A percentile compares a stretch with the other conserved stretches of the same genome.
Evolutionary conservation across 2,888 invertebrate genomes (phyloP).

Genomic region (Pedicia rivosa): DNA sequence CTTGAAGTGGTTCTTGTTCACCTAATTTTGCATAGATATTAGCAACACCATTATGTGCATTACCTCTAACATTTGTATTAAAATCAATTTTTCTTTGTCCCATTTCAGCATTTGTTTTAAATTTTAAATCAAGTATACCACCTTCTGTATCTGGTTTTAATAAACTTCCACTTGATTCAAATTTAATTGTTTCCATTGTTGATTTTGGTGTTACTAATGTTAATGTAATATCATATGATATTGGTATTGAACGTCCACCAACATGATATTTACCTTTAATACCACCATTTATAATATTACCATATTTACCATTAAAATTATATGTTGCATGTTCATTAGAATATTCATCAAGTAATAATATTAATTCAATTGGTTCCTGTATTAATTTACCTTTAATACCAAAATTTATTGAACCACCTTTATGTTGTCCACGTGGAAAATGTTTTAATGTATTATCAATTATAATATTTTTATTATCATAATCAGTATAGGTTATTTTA

Average conservation of each 20-base stretch:
- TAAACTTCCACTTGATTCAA: constrained; percentile 26
- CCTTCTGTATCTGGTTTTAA: constrained; percentile 18
- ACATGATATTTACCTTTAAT: constrained; percentile 30
- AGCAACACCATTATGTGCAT: constrained; percentile 15
- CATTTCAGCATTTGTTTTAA: constrained; percentile 15
- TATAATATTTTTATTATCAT: constrained; percentile 33
- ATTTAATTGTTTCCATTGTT: constrained; percentile 39
- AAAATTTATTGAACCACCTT: constrained; percentile 17
- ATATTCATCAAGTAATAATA: constrained; percentile 20
- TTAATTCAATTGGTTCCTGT: constrained; percentile 21
- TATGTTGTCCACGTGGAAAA: constrained; percentile 20
- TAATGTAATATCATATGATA: constrained; percentile 31
- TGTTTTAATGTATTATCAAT: constrained; percentile 27
- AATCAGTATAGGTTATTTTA: constrained; percentile 29
- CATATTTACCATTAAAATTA: constrained; percentile 30
- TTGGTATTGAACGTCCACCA: constrained; percentile 27
- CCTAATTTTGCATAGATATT: constrained; percentile 16
- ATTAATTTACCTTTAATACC: constrained; percentile 25
- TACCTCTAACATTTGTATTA: constrained; percentile 6
- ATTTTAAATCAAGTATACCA: constrained; percentile 14
- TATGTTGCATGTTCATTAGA: constrained; percentile 23
- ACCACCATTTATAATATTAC: constrained; percentile 29
- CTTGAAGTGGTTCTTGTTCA: constrained; percentile 12
- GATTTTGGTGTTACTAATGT: constrained; percentile 39
- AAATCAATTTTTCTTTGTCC: constrained; percentile 1